Conservation (phyloP, 2,888 invertebrate genomes). For the Cryptocephalus moraei region DNA sequence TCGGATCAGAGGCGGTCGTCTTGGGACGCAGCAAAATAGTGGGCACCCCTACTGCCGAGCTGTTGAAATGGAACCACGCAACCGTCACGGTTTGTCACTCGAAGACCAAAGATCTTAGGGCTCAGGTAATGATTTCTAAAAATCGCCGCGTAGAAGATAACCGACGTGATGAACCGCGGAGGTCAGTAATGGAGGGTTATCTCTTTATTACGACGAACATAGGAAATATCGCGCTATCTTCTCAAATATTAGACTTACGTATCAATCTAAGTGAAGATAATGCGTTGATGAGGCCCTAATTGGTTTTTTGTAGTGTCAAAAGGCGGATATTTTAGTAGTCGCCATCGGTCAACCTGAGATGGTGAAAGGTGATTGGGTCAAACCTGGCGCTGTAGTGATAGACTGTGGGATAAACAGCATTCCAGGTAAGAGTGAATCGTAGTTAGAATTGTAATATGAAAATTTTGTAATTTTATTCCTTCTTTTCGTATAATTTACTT, state of each 20-base stretch:
- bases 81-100: conserved; percentile 98
- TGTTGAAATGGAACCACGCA: conserved; percentile 93
- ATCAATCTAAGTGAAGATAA: no score
- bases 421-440: conserved; percentile 59
- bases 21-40: conserved; percentile 96
- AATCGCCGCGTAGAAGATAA: no score
- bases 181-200: no score
- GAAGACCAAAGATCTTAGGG: conserved; percentile 71
- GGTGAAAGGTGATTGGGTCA: conserved; percentile 93
- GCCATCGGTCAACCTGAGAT: conserved; percentile 85
- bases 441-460: no score
- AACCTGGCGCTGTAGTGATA: conserved; percentile 95
- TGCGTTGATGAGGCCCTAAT: no score
- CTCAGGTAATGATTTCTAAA: conserved; percentile 44
- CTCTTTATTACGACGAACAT: no score
- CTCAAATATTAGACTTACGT: no score
- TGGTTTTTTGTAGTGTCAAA: conserved; percentile 32
- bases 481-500: no score
- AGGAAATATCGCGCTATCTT: no score
- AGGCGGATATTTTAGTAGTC: conserved; percentile 94
- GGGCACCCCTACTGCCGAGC: conserved; percentile 88
- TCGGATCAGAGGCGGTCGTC: conserved; percentile 83
- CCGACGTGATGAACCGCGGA: no score
- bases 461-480: no score
- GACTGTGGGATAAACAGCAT: conserved; percentile 97